These are phyloP conservation scores for Lepilemur ruficaudatus DNA, from an alignment of 2,797 vertebrate genomes.

Conservation along the genomic window DNA sequence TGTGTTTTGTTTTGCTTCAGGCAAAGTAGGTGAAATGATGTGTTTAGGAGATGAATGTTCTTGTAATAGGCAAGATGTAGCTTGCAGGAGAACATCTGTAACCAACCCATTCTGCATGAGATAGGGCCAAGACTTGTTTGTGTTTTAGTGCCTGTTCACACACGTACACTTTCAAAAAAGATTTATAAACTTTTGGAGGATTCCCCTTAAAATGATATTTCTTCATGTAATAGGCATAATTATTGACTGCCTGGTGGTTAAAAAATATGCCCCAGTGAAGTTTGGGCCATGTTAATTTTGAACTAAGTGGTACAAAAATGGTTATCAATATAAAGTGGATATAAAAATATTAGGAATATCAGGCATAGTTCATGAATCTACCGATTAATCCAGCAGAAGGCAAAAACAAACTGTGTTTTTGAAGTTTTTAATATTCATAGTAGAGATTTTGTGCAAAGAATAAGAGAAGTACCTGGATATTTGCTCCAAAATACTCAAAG, in stretches of 20 bases:
- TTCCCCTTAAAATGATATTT: slow-evolving; percentile 78
- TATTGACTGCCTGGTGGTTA: slow-evolving; percentile 66
- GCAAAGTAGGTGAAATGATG: slow-evolving; percentile 89
- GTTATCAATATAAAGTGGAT: background rate
- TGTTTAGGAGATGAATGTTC: slow-evolving; percentile 96
- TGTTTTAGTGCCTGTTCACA: slow-evolving; percentile 92
- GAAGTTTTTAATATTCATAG: background rate
- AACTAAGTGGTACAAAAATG: background rate
- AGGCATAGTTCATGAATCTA: background rate
- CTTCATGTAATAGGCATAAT: slow-evolving; percentile 70
- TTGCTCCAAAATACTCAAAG: background rate
- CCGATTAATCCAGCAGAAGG: background rate
- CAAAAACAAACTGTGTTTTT: background rate
- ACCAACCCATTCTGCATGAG: slow-evolving; percentile 94
- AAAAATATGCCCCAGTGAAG: background rate
- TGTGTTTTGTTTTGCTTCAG: slow-evolving; percentile 88
- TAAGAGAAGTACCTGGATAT: background rate
- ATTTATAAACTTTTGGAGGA: slow-evolving; percentile 81
- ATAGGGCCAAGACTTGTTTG: slow-evolving; percentile 98
- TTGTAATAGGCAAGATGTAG: slow-evolving; percentile 94
- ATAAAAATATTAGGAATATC: background rate
- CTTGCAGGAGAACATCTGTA: slow-evolving; percentile 98
- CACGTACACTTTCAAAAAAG: slow-evolving; percentile 87
- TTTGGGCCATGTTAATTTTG: background rate
- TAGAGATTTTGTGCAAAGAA: background rate